These are phyloP conservation scores for Labrus mixtus DNA, from an alignment of 2,113 vertebrate genomes.

Conservation along the genomic window DNA sequence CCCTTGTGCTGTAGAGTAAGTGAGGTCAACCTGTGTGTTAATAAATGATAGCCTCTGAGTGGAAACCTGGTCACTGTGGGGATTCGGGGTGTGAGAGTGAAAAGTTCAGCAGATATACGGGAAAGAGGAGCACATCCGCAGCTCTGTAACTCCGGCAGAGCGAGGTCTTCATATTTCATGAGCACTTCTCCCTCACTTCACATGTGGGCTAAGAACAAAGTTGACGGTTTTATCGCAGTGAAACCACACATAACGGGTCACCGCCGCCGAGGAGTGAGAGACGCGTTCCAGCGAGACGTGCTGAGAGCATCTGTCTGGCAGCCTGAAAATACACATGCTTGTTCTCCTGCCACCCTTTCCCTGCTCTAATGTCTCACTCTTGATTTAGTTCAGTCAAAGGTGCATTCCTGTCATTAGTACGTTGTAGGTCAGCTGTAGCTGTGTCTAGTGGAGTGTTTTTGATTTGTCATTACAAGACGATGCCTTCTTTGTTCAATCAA, in stretches of 20 bases:
- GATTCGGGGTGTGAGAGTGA: constrained; percentile 74
- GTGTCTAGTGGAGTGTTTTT: neutral
- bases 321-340: neutral
- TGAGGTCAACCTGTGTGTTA: constrained; percentile 79
- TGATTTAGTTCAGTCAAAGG: neutral
- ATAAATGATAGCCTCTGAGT: constrained; percentile 80
- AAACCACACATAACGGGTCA: constrained; percentile 69
- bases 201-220: constrained; percentile 58
- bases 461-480: neutral
- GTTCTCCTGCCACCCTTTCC: neutral
- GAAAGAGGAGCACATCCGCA: constrained; percentile 51
- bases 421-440: neutral
- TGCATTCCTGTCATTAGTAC: neutral
- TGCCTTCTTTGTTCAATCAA: neutral
- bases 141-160: constrained; percentile 51
- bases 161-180: constrained; percentile 81
- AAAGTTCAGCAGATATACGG: constrained; percentile 75
- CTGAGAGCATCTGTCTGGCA: constrained; percentile 41
- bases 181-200: constrained; percentile 71
- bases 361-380: constrained; percentile 2
- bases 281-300: constrained; percentile 32
- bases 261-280: constrained; percentile 30
- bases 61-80: constrained; percentile 62
- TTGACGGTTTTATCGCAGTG: constrained; percentile 68
- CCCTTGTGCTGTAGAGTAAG: constrained; percentile 63